Conservation (phyloP, 2,797 vertebrate species). For the Anolis apletophallus region DNA sequence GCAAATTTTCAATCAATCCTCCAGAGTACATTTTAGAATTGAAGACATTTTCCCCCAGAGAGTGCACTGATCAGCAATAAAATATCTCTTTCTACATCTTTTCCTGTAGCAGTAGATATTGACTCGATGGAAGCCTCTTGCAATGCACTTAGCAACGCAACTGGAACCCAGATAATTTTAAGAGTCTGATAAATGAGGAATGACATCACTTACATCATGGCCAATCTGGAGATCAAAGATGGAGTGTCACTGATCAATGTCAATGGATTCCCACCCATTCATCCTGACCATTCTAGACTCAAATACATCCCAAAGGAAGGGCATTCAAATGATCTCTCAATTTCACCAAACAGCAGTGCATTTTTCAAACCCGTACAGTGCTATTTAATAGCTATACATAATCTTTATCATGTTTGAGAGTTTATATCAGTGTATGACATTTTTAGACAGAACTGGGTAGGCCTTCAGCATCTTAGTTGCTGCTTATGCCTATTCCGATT, state of each 20-base stretch:
- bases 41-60: not conserved
- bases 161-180: not conserved
- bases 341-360: not conserved
- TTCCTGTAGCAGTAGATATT: constrained; percentile 8
- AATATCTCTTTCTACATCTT: constrained; percentile 17
- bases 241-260: not conserved
- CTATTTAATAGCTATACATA: not conserved
- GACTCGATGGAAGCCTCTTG: not conserved
- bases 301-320: not conserved
- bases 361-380: not conserved
- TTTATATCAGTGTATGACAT: too few species aligned
- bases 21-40: not conserved
- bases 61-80: constrained; percentile 11
- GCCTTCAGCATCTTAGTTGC: too few species aligned
- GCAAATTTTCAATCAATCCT: constrained; percentile 20
- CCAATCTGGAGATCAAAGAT: not conserved
- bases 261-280: not conserved
- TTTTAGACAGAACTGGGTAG: too few species aligned
- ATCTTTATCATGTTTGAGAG: not conserved
- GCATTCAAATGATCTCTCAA: not conserved
- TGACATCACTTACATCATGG: not conserved
- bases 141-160: not conserved
- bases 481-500: too few species aligned
- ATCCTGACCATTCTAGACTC: not conserved
- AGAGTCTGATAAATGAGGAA: not conserved